Conservation (phyloP, 1,140 invertebrate genomes). For the Apocrypta bakeri region DNA sequence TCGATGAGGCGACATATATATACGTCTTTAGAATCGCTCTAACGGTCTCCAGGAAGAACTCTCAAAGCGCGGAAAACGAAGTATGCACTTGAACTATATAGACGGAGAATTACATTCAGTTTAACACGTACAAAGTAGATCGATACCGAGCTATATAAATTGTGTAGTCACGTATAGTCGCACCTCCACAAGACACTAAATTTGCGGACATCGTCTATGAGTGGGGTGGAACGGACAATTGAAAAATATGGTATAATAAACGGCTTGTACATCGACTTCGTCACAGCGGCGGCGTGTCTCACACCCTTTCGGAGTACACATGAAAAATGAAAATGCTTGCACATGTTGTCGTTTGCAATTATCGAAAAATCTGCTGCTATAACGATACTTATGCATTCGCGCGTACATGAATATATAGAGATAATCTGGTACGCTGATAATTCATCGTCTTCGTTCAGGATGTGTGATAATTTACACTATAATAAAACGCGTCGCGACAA, state of each 20-base stretch:
- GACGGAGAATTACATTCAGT: neutral
- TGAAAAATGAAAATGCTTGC: neutral
- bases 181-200: too few species aligned
- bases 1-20: neutral
- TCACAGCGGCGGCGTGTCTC: neutral
- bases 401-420: too few species aligned
- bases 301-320: neutral
- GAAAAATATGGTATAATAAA: neutral
- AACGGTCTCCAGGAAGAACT: too few species aligned
- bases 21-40: neutral
- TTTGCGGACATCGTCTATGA: too few species aligned
- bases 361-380: neutral
- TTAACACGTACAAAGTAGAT: conserved; percentile 13
- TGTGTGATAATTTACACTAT: neutral
- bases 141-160: too few species aligned
- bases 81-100: too few species aligned
- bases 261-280: conserved; percentile 4
- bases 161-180: too few species aligned
- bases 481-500: neutral
- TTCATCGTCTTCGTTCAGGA: neutral
- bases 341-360: neutral
- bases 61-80: too few species aligned
- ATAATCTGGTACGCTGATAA: too few species aligned
- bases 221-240: neutral
- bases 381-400: neutral